A percentile compares a stretch with the other conserved stretches of the same genome.
These are phyloP conservation scores for Zaprionus taronus DNA, from an alignment of 1,140 invertebrate genomes.

Conservation along the genomic window DNA sequence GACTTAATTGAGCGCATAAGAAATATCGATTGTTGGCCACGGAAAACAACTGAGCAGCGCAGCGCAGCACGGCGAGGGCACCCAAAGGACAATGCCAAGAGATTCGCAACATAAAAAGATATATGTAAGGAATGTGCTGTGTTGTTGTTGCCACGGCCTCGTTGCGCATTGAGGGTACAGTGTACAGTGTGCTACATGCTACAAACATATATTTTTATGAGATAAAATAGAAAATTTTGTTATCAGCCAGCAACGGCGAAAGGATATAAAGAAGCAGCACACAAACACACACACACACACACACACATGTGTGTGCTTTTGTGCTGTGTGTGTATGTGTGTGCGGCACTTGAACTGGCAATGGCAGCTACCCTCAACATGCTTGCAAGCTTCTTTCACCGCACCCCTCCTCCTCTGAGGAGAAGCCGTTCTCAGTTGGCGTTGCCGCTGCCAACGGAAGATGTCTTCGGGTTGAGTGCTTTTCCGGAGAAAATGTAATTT, in stretches of 20 bases:
- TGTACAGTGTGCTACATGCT: slow-evolving; percentile 32
- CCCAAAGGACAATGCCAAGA: slow-evolving; percentile 38
- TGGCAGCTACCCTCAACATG: slow-evolving; percentile 53
- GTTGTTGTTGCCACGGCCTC: not conserved
- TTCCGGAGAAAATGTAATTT: slow-evolving; percentile 84
- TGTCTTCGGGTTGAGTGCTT: slow-evolving; percentile 83
- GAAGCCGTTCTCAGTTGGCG: slow-evolving; percentile 45
- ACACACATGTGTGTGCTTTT: slow-evolving; percentile 30
- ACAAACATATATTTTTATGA: slow-evolving; percentile 78
- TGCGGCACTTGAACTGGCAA: slow-evolving; percentile 64
- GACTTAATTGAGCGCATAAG: slow-evolving; percentile 50
- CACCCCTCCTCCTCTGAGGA: not conserved
- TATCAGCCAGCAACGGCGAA: slow-evolving; percentile 80
- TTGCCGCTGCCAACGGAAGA: slow-evolving; percentile 80
- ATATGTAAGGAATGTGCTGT: slow-evolving; percentile 24
- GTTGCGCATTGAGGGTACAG: slow-evolving; percentile 25
- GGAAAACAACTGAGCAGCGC: slow-evolving; percentile 11
- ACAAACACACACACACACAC: slow-evolving; percentile 46
- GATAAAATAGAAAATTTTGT: slow-evolving; percentile 84
- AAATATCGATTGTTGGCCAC: slow-evolving; percentile 54
- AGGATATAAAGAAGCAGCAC: slow-evolving; percentile 81
- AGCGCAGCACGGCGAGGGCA: slow-evolving; percentile 29
- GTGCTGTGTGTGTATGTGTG: slow-evolving; percentile 20
- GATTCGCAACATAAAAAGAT: slow-evolving; percentile 39
- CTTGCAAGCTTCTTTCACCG: slow-evolving; percentile 25